phyloP scores from a whole-genome alignment of 1,140 invertebrate species.

The Philopotamus ludificatus region DNA sequence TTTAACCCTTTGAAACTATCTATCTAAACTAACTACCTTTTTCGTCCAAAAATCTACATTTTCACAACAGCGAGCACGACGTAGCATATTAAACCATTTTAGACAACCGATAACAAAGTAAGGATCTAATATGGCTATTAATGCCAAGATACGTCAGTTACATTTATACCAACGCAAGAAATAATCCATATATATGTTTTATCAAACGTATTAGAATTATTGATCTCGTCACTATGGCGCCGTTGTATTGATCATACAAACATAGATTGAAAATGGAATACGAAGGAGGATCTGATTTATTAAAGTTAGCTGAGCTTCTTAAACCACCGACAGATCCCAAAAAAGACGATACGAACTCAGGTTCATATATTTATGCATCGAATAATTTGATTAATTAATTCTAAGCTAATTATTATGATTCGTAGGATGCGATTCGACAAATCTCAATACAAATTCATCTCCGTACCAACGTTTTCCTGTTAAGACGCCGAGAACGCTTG shows the following conservation, averaged over 20 bases:
- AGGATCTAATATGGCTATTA: too few relatives aligned
- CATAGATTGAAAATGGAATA: conserved; percentile 20
- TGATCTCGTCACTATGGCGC: background rate
- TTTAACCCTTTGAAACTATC: too few relatives aligned
- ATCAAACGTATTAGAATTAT: background rate
- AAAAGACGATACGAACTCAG: conserved; percentile 1
- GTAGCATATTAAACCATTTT: too few relatives aligned
- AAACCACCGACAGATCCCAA: conserved; percentile 17
- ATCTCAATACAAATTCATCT: background rate
- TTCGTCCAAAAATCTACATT: too few relatives aligned
- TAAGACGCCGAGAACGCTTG: conserved; percentile 49
- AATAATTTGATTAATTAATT: too few relatives aligned
- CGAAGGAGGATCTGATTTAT: conserved; percentile 21
- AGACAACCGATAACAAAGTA: too few relatives aligned
- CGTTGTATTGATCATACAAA: background rate
- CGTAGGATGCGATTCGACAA: too few relatives aligned
- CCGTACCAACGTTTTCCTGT: background rate
- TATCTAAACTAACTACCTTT: too few relatives aligned
- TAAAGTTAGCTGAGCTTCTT: conserved; percentile 35
- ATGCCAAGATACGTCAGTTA: too few relatives aligned
- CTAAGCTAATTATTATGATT: too few relatives aligned
- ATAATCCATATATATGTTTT: conserved; percentile 1
- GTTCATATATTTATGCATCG: conserved; percentile 6
- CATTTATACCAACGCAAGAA: too few relatives aligned
- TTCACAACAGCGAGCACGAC: too few relatives aligned